A percentile compares a stretch with the other conserved stretches of the same genome.
Evolutionary conservation across 1,140 invertebrate genomes (phyloP).

Genomic region (Andricus grossulariae): DNA sequence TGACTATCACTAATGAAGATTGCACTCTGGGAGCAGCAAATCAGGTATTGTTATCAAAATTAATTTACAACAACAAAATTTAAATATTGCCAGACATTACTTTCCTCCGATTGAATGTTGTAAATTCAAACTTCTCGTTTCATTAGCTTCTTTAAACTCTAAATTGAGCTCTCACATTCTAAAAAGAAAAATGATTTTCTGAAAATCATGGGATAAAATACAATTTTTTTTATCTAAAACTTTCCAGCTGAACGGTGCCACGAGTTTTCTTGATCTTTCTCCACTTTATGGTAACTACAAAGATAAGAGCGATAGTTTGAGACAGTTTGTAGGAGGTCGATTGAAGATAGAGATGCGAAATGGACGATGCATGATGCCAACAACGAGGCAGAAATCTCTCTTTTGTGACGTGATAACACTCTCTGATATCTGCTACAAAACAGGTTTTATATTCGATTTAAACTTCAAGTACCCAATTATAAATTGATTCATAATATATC

Average conservation of each 20-base stretch:
- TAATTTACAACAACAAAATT: too few relatives aligned
- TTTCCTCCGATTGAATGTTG: too few relatives aligned
- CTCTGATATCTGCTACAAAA: slow-evolving; percentile 79
- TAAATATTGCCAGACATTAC: too few relatives aligned
- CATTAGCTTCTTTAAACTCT: not conserved
- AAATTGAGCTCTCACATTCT: not conserved
- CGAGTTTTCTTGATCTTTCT: slow-evolving; percentile 89
- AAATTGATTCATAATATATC: too few relatives aligned
- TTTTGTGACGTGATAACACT: slow-evolving; percentile 65
- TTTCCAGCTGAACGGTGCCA: slow-evolving; percentile 85
- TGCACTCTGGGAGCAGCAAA: slow-evolving; percentile 80
- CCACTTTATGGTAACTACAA: slow-evolving; percentile 88
- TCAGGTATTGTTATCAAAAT: slow-evolving; percentile 76
- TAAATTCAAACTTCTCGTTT: too few relatives aligned
- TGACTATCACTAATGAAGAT: slow-evolving; percentile 79
- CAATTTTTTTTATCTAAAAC: too few relatives aligned
- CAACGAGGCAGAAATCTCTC: slow-evolving; percentile 75
- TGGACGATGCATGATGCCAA: slow-evolving; percentile 82
- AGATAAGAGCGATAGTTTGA: slow-evolving; percentile 78
- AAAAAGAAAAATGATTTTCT: not conserved
- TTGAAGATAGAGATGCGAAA: slow-evolving; percentile 79
- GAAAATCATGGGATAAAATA: not conserved
- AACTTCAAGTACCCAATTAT: too few relatives aligned
- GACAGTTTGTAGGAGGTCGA: slow-evolving; percentile 81
- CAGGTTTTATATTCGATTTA: slow-evolving; percentile 69